phyloP scores from a whole-genome alignment of 2,797 vertebrate genomes.

The Apodemus agrarius region DNA sequence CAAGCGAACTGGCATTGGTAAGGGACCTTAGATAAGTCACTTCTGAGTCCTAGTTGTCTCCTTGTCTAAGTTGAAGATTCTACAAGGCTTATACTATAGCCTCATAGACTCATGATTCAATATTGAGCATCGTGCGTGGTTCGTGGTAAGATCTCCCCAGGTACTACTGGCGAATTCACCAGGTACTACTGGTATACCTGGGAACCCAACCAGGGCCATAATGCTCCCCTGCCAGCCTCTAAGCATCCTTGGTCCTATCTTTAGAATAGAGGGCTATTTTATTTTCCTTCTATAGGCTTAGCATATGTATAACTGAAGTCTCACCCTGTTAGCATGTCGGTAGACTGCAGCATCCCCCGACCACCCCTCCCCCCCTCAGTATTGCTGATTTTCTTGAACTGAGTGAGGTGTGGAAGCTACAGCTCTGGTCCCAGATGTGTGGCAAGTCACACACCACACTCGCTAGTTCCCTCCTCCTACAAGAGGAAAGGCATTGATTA shows the following conservation, averaged over 20 bases:
- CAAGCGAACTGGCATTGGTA: not conserved
- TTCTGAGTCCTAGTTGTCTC: not conserved
- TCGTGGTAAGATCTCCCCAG: not conserved
- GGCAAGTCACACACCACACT: not conserved
- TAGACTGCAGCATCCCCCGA: not conserved
- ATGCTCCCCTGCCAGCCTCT: not conserved
- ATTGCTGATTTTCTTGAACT: not conserved
- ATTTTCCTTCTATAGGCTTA: not conserved
- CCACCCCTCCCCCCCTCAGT: not conserved
- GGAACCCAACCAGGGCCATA: not conserved
- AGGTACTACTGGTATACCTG: too few species aligned
- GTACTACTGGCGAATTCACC: too few species aligned
- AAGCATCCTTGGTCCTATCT: not conserved
- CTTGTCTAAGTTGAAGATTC: not conserved
- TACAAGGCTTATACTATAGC: not conserved
- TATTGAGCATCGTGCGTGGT: not conserved
- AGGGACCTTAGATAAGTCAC: not conserved
- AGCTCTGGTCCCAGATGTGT: not conserved
- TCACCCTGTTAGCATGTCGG: not conserved
- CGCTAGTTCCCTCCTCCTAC: not conserved
- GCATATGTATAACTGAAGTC: not conserved
- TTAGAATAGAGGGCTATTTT: not conserved
- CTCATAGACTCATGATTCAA: not conserved
- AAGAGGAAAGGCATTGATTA: slow-evolving; percentile 24
- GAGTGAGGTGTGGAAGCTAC: not conserved